phyloP scores from a whole-genome alignment of 2,113 vertebrate species.

The Okapia johnstoni region DNA sequence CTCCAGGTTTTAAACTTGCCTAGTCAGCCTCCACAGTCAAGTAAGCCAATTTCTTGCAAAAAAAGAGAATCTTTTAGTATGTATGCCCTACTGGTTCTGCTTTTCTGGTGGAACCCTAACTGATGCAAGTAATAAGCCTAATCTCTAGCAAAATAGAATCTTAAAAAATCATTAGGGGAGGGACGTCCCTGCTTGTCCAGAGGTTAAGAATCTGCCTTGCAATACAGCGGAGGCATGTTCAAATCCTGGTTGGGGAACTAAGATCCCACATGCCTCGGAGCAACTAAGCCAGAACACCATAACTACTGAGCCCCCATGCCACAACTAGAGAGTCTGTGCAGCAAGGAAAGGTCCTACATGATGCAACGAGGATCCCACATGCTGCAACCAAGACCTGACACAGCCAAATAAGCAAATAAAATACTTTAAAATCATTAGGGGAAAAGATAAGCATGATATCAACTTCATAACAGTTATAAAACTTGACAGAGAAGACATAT shows the following conservation, averaged over 20 bases:
- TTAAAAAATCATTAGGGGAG: neutral
- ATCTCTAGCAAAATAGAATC: neutral
- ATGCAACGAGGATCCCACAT: neutral
- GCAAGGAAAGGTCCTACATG: neutral
- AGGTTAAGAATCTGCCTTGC: neutral
- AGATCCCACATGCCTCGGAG: neutral
- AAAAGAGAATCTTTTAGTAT: neutral
- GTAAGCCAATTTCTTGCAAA: neutral
- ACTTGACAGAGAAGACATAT: neutral
- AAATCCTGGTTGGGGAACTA: neutral
- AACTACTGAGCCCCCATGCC: neutral
- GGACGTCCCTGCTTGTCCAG: neutral
- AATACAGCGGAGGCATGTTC: neutral
- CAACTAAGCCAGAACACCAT: neutral
- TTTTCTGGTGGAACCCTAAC: neutral
- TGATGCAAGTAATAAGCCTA: neutral
- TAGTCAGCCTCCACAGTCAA: neutral
- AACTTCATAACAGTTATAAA: neutral
- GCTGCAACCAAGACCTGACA: neutral
- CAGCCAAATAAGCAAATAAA: neutral
- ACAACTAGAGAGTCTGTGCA: neutral
- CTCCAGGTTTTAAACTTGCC: neutral
- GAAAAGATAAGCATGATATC: neutral
- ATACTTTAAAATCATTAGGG: neutral
- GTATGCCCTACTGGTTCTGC: neutral